These are phyloP conservation scores for Drosophila nr. perissopoda DNA, from an alignment of 2,888 invertebrate species.

Conservation along the genomic window DNA sequence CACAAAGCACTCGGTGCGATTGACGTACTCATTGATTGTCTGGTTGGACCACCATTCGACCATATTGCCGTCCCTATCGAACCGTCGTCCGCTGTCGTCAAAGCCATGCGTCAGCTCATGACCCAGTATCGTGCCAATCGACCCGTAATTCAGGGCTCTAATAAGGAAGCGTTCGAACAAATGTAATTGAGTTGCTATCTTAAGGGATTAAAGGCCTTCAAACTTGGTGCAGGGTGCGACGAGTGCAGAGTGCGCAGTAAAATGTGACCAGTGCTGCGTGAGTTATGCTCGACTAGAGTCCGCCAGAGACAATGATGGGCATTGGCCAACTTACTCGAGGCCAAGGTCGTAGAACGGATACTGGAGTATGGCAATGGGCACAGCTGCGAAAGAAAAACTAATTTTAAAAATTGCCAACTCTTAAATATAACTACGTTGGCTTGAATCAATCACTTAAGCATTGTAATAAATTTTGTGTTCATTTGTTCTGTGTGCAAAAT, in stretches of 20 bases:
- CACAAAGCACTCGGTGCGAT: constrained; percentile 93
- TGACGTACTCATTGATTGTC: constrained; percentile 91
- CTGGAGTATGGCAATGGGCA: constrained; percentile 93
- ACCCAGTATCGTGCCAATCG: constrained; percentile 91
- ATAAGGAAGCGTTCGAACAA: constrained; percentile 50
- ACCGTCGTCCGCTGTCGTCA: constrained; percentile 88
- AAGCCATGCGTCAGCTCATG: constrained; percentile 89
- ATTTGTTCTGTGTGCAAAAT: neutral
- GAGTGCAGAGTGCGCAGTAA: constrained; percentile 21
- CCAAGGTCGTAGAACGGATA: constrained; percentile 94
- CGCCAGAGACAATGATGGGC: neutral
- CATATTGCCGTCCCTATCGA: constrained; percentile 93
- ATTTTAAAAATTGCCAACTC: neutral
- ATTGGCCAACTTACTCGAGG: constrained; percentile 89
- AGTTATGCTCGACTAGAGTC: constrained; percentile 17
- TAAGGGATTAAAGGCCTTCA: constrained; percentile 38
- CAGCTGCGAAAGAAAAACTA: constrained; percentile 87
- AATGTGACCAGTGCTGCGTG: constrained; percentile 19
- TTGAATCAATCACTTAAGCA: neutral
- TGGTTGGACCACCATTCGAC: constrained; percentile 95
- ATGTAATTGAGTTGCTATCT: constrained; percentile 48
- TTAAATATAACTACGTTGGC: neutral
- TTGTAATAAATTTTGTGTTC: neutral
- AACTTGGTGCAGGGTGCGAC: constrained; percentile 26
- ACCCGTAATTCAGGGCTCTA: constrained; percentile 93